These are phyloP conservation scores for Triplophysa yarkandensis DNA, from an alignment of 2,797 vertebrate species.

Conservation along the genomic window DNA sequence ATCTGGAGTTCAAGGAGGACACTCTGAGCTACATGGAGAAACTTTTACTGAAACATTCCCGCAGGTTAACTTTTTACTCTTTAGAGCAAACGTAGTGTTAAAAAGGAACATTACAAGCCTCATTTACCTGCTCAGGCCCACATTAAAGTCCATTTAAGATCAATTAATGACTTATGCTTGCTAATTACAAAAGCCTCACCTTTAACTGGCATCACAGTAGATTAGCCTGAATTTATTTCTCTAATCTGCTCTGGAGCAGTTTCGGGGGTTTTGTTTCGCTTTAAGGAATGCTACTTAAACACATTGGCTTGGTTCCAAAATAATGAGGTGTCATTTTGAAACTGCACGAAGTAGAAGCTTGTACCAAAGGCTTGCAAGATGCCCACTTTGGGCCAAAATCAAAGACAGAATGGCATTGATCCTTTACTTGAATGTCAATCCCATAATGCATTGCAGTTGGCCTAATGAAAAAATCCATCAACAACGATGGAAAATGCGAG, in stretches of 20 bases:
- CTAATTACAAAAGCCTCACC: constrained; percentile 37
- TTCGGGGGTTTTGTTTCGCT: neutral
- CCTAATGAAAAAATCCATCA: neutral
- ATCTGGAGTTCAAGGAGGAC: constrained; percentile 81
- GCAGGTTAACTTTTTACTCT: constrained; percentile 75
- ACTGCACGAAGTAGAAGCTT: too few species aligned
- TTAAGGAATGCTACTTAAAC: constrained; percentile 8
- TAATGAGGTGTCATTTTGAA: too few species aligned
- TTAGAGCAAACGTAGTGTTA: constrained; percentile 3
- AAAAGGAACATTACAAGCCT: constrained; percentile 28
- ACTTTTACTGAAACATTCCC: constrained; percentile 88
- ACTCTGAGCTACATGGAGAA: constrained; percentile 88
- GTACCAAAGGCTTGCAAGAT: neutral
- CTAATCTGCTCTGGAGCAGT: constrained; percentile 6
- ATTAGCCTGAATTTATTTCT: constrained; percentile 13
- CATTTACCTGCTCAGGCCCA: constrained; percentile 25
- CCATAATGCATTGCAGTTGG: neutral
- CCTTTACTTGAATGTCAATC: neutral
- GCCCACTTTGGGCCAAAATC: neutral
- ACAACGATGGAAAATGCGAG: neutral
- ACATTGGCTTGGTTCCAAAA: neutral
- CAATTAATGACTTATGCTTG: constrained; percentile 45
- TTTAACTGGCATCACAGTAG: constrained; percentile 16
- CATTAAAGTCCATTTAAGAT: constrained; percentile 44
- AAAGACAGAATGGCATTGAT: neutral